phyloP scores from a whole-genome alignment of 2,113 vertebrate genomes.

The Penelope pileata region DNA sequence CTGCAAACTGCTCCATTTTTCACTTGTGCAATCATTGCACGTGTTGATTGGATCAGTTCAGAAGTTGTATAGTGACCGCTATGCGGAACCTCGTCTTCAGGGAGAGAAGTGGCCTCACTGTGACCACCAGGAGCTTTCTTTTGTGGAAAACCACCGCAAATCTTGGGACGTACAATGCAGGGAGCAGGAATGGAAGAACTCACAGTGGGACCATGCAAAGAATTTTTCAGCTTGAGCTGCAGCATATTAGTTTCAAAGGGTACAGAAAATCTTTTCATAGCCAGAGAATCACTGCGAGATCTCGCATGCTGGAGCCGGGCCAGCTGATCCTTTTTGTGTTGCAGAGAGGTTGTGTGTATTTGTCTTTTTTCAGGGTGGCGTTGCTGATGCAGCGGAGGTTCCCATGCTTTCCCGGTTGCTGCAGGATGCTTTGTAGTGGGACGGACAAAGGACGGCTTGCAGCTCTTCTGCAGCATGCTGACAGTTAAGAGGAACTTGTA shows the following conservation, averaged over 20 bases:
- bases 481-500: slow-evolving; percentile 76
- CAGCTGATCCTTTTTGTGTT: background rate
- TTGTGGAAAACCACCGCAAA: background rate
- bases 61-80: background rate
- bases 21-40: background rate
- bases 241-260: slow-evolving; percentile 66
- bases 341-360: background rate
- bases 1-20: background rate
- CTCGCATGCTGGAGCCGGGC: background rate
- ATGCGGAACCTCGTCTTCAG: background rate
- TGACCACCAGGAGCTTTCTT: background rate
- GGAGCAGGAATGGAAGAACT: slow-evolving; percentile 69
- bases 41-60: background rate
- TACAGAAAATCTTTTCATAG: slow-evolving; percentile 29
- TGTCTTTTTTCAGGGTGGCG: background rate
- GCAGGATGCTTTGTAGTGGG: slow-evolving; percentile 51
- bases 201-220: slow-evolving; percentile 36
- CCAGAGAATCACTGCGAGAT: background rate
- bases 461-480: slow-evolving; percentile 58
- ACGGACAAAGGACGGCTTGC: background rate
- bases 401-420: slow-evolving; percentile 62
- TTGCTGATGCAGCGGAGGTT: background rate
- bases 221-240: slow-evolving; percentile 62
- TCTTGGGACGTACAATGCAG: slow-evolving; percentile 18
- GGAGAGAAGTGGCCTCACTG: background rate